Evolutionary conservation across 2,797 vertebrate genomes (phyloP), one percentile per base, ranked within the genome.

Genomic region (Enteromius argenteus): DNA sequence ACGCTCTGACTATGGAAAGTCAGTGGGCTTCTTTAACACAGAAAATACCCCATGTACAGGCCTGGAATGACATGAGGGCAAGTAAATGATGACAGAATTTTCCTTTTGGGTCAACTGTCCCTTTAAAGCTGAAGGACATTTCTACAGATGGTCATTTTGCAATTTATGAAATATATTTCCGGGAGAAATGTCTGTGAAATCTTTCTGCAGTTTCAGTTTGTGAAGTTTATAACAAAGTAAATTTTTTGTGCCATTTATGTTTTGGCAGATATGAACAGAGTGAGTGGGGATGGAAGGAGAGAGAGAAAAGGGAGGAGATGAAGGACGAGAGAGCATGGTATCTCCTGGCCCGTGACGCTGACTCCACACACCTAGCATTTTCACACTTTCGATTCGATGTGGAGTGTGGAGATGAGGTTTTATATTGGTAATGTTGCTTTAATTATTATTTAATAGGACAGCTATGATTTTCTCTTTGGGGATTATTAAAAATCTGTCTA

Each of bases 251-350:
- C 11, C 10, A 11, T 85, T 85, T 35, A 30, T 35, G 62, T 77
- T 17, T 69, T 44, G 68, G 11, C 76, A 99, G 98, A 92, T 98
- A 99, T 0, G 97, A 98, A 93, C 97, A 98, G 89, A 99, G 98
- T 0, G 97, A 98, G 87, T 99, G 97, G 98, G 98, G 98, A 1
- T 99, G 98, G 98, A 98, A 98, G 90, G 98, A 99, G 87, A 92
- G 97, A 53, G 98, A 98, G 91, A 99, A 99, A 87, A 92, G 96
- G 5, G 97, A 97, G 19, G 98, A 99, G 90, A 96, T 99, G 96
- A 96, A 96, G 0, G 97, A 98, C 0, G 97, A 98, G 87, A 94
- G 97, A n/a, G 97, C 97, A 13, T 98, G 97, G 97, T 98, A 98
- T 92, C 96, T 98, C 11, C 92, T 98, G 30, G 97, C 96, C 39